Conservation (phyloP, 2,113 vertebrate species). For the Tautogolabrus adspersus region DNA sequence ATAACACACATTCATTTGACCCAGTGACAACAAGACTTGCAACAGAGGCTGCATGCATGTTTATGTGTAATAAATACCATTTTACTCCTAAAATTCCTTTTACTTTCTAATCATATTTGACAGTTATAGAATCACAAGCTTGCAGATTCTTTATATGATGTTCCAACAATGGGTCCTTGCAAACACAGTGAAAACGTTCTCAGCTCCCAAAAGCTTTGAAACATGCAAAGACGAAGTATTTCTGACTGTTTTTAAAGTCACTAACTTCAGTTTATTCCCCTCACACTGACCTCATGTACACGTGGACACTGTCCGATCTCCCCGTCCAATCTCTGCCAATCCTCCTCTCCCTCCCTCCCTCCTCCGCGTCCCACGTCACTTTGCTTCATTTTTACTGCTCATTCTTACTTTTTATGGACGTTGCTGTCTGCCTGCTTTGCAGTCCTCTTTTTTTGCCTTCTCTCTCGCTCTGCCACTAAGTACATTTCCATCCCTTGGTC, state of each 20-base stretch:
- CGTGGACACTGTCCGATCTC: slow-evolving; percentile 50
- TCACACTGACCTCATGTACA: slow-evolving; percentile 56
- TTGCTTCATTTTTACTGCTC: slow-evolving; percentile 68
- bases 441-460: slow-evolving; percentile 46
- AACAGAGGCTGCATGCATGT: background rate
- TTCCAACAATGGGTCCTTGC: too few species aligned
- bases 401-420: slow-evolving; percentile 67
- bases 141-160: background rate
- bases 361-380: slow-evolving; percentile 52
- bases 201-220: background rate
- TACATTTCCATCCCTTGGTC: slow-evolving; percentile 71
- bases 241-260: background rate
- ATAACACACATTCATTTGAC: slow-evolving; percentile 22
- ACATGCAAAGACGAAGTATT: background rate
- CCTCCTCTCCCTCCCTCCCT: slow-evolving; percentile 20
- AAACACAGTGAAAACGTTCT: too few species aligned
- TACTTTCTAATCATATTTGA: background rate
- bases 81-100: background rate
- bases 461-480: slow-evolving; percentile 69
- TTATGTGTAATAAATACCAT: background rate
- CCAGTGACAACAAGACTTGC: background rate
- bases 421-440: slow-evolving; percentile 65
- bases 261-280: background rate
- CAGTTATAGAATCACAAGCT: background rate
- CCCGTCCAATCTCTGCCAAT: slow-evolving; percentile 40